Evolutionary conservation across 2,113 vertebrate genomes (phyloP).

Genomic region (Dunckerocampus dactyliophorus): DNA sequence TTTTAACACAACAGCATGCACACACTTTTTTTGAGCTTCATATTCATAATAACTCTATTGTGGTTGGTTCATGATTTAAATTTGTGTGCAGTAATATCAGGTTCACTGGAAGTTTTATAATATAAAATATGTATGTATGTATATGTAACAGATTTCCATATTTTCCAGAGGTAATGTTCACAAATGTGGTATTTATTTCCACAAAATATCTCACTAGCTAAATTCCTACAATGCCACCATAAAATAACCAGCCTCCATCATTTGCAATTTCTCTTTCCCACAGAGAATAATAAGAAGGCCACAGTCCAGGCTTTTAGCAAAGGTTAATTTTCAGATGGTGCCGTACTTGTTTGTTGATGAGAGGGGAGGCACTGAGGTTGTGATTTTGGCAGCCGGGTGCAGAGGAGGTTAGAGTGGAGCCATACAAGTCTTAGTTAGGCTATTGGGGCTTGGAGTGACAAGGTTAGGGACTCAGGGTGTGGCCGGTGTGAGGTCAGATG

Average conservation of each 20-base stretch:
- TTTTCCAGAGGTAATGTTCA: not conserved
- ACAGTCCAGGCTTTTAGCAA: constrained; percentile 40
- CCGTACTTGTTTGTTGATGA: constrained; percentile 66
- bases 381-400: constrained; percentile 64
- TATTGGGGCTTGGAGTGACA: constrained; percentile 70
- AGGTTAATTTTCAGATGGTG: constrained; percentile 64
- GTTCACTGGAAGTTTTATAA: not conserved
- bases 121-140: not conserved
- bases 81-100: not conserved
- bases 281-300: constrained; percentile 29
- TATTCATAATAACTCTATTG: too few species aligned
- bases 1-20: constrained; percentile 18
- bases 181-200: constrained; percentile 1
- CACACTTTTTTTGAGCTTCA: not conserved
- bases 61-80: too few species aligned
- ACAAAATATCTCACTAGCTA: constrained; percentile 8
- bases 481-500: constrained; percentile 60
- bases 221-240: constrained; percentile 12
- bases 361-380: constrained; percentile 62
- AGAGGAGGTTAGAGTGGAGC: constrained; percentile 56
- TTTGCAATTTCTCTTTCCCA: constrained; percentile 59
- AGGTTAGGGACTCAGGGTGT: constrained; percentile 67
- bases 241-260: constrained; percentile 25
- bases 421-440: constrained; percentile 46
- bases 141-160: not conserved